Evolutionary conservation across 2,888 invertebrate species (phyloP).

Genomic region (Caenorhabditis sp.): DNA sequence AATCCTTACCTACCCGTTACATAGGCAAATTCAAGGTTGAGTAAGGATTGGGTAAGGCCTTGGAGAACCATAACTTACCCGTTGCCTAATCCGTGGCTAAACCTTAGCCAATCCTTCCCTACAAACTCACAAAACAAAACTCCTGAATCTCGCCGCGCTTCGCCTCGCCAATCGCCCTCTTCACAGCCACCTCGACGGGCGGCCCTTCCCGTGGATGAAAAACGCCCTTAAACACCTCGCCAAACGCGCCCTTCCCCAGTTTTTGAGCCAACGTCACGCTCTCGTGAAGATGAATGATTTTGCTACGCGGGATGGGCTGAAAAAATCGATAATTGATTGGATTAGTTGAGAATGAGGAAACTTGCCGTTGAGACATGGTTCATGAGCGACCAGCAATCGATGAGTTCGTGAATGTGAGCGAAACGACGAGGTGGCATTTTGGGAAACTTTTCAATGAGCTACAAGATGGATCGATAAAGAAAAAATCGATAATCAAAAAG

Average conservation of each 20-base stretch:
- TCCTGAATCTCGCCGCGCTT: constrained; percentile 9
- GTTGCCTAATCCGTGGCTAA: no score
- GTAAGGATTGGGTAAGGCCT: no score
- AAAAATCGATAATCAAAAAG: no score
- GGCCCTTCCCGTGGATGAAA: no score
- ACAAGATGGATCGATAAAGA: no score
- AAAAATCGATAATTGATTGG: no score
- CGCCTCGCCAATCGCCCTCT: constrained; percentile 4
- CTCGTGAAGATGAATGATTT: constrained; percentile 11
- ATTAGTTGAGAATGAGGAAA: neutral
- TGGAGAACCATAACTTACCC: no score
- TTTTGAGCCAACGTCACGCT: neutral
- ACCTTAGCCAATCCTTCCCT: no score
- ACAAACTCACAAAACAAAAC: no score
- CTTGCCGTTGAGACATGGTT: constrained; percentile 12
- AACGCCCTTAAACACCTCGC: constrained; percentile 42
- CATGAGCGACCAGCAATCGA: constrained; percentile 25
- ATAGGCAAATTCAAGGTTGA: no score
- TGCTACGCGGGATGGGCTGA: constrained; percentile 13
- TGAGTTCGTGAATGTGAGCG: constrained; percentile 10
- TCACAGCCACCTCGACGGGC: constrained; percentile 36
- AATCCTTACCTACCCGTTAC: no score
- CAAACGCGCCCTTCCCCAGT: constrained; percentile 45
- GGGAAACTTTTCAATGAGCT: constrained; percentile 21
- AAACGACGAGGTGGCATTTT: neutral